phyloP scores from a whole-genome alignment of 92 coral and sea anemone genomes.

The Porites cylindrica region DNA sequence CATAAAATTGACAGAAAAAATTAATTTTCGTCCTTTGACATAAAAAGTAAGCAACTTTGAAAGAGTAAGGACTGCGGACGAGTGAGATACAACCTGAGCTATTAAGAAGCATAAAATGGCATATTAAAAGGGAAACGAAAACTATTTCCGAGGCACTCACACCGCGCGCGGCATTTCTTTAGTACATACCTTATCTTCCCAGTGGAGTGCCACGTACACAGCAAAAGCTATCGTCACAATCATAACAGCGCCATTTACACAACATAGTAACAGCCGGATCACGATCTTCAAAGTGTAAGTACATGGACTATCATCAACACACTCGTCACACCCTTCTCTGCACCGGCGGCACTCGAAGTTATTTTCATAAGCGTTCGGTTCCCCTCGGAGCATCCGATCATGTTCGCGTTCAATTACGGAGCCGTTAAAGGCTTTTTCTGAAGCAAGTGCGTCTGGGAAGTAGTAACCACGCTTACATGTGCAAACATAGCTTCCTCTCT shows the following conservation, averaged over 20 bases:
- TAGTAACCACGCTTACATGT: constrained; percentile 83
- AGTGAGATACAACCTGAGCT: too few species aligned
- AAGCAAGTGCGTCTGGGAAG: constrained; percentile 68
- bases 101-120: too few species aligned
- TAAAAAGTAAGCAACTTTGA: too few species aligned
- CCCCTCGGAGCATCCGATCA: constrained; percentile 59
- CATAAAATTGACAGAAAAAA: too few species aligned
- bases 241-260: constrained; percentile 60
- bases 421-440: constrained; percentile 78
- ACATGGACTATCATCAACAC: constrained; percentile 88
- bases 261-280: constrained; percentile 55
- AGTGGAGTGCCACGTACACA: constrained; percentile 60
- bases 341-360: constrained; percentile 84
- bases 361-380: constrained; percentile 42
- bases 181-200: constrained; percentile 65
- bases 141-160: too few species aligned
- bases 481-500: constrained; percentile 86
- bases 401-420: constrained; percentile 68
- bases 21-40: too few species aligned
- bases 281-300: constrained; percentile 46
- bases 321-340: constrained; percentile 87
- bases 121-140: too few species aligned
- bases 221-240: constrained; percentile 70
- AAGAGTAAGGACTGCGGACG: too few species aligned
- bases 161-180: background rate